Base-by-base conservation (phyloP, 2,113 vertebrate genomes). In the Alaudala cheleensis region DNA sequence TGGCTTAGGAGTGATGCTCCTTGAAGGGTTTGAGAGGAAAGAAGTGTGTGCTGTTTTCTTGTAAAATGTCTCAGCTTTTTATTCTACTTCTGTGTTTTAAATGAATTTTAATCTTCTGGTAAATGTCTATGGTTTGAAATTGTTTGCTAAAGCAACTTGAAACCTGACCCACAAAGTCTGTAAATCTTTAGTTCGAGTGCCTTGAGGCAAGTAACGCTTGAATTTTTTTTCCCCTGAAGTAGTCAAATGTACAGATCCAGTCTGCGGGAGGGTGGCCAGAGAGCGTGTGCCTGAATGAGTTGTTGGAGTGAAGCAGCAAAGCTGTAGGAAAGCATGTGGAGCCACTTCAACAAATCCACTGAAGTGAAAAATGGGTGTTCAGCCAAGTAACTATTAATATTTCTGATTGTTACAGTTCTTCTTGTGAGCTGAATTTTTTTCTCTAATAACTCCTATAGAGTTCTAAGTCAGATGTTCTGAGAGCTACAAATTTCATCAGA, bases 131-230 rank as follows among this genome's bases (percentile, higher is more conserved):
- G n/a, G 42, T 42, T 94, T 83, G 67, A 92, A 95, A 74, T 18
- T 67, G 64, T 84, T 93, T 83, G 79, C 69, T 81, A 64, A 88
- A 93, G 90, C 56, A 87, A 62, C 86, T 40, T 94, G 92, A 92
- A 92, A 91, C 87, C 90, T 72, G 73, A 94, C 71, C 89, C 40
- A 45, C 5, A 2, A 86, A 70, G 79, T 90, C 88, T 93, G 86
- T 95, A 95, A 97, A 91, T 84, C 76, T 95, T 95, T 96, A 94
- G 81, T 96, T 95, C 49, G 57, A 76, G 49, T 77, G 61, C 91
- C 93, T 81, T 1, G 45, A 83, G 96, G 92, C 86, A 79, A 96
- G 74, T 73, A 87, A 76, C 0, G 0, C 58, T 72, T 54, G 53
- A n/a, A 8, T 62, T 54, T 57, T 54, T 21, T 18, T 61, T 1